Base-by-base conservation (phyloP, 2,888 invertebrate genomes). In the Aspidiotus destructor region DNA sequence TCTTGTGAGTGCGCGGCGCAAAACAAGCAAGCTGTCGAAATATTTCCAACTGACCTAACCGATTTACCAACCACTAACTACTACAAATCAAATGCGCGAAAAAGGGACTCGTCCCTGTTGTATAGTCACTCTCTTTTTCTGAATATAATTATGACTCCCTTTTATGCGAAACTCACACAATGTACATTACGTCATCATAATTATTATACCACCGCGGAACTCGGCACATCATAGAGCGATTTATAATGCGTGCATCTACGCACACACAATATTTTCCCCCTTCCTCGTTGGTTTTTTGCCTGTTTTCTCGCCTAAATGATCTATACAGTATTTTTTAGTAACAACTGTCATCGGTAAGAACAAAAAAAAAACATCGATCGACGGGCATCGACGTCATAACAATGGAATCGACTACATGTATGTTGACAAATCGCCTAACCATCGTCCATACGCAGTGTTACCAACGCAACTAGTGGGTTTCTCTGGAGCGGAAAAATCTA, bases 171-270 rank as follows among this genome's bases (percentile, higher is more conserved):
- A 16, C 57, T 57, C 57, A 57, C 16, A 57, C 57, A 57, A 57
- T 57, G 57, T 57, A 57, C 16, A 57, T 57, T 57, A 57, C 57
- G 57, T 57, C 57, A 57, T 57, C 57, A 57, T 57, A 57, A 57
- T 57, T 57, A 28, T 28, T 28, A 28, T 28, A 57, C 57, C 57
- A 57, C 57, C 57, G n/a, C 52, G 16, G 17, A 10, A 57, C 17
- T n/a, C 57, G 15, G 57, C 15, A 16, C 10, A 17, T 17, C 10
- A 17, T 17, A 57, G 10, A 57, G 28, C 28, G 28, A 28, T 28
- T 28, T 28, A 28, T 28, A 28, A 28, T 28, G n/a, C 57, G 11
- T 57, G n/a, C n/a, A n/a, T n/a, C n/a, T n/a, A n/a, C n/a, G n/a
- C n/a, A n/a, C n/a, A n/a, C n/a, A 13, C 17, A 3, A 10, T 17